Evolutionary conservation across 1,140 invertebrate genomes (phyloP).

Genomic region (Drosophila pruinosa): DNA sequence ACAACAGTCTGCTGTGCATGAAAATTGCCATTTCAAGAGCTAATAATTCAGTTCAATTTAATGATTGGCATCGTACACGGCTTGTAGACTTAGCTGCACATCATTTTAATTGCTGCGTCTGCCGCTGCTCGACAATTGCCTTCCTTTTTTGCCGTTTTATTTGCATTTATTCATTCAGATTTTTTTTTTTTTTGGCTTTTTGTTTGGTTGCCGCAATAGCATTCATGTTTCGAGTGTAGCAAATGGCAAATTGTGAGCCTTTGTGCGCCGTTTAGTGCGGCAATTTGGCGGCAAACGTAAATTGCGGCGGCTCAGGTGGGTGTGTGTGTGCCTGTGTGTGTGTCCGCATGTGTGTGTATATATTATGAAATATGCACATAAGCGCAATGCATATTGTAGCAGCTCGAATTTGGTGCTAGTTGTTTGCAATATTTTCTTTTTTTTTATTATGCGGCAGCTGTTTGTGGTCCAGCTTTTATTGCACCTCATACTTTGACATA

Average conservation of each 20-base stretch:
- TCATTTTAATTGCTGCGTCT: slow-evolving; percentile 34
- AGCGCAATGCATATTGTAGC: slow-evolving; percentile 37
- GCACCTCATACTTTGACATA: too few species aligned
- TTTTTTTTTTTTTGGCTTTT: background rate
- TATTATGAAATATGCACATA: slow-evolving; percentile 35
- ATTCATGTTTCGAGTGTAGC: slow-evolving; percentile 11
- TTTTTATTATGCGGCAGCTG: slow-evolving; percentile 25
- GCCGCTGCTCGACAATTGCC: background rate
- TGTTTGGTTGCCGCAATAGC: slow-evolving; percentile 9
- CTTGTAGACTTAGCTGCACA: slow-evolving; percentile 6
- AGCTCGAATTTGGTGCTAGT: slow-evolving; percentile 14
- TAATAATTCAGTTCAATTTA: background rate
- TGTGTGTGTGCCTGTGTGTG: background rate
- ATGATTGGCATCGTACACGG: slow-evolving; percentile 12
- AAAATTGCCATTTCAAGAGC: background rate
- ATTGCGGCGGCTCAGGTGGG: slow-evolving; percentile 32
- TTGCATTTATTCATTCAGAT: background rate
- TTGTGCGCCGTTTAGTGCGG: slow-evolving; percentile 33
- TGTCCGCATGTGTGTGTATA: background rate
- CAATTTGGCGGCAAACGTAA: slow-evolving; percentile 39
- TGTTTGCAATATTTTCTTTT: background rate
- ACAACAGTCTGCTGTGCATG: background rate
- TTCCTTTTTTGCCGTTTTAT: background rate
- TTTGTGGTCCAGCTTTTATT: background rate
- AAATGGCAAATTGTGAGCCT: slow-evolving; percentile 24